Conservation (phyloP, 2,888 invertebrate species). For the Sturmia bella region DNA sequence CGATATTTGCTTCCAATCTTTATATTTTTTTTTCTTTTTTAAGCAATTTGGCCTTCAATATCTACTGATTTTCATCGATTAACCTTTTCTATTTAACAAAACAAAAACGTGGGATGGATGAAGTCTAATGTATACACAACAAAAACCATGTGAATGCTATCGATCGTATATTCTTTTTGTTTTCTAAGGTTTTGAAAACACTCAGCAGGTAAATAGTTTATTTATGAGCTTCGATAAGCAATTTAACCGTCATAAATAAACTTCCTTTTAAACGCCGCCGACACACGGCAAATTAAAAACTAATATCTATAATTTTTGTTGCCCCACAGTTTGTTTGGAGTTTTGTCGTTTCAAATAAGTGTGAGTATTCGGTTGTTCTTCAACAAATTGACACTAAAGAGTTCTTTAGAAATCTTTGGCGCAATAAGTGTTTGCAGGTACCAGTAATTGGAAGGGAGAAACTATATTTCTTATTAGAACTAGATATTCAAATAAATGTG, state of each 20-base stretch:
- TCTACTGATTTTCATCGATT: too few species aligned
- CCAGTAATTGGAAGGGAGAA: too few species aligned
- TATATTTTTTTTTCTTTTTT: too few species aligned
- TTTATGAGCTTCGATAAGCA: constrained; percentile 65
- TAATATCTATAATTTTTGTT: constrained; percentile 54
- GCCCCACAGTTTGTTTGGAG: background rate
- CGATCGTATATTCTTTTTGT: constrained; percentile 3
- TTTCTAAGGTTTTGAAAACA: constrained; percentile 17
- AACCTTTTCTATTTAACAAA: too few species aligned
- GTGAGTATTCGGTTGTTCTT: constrained; percentile 14
- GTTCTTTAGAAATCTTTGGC: constrained; percentile 10
- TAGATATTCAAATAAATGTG: too few species aligned
- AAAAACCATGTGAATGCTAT: background rate
- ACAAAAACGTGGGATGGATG: too few species aligned
- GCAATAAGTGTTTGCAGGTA: too few species aligned
- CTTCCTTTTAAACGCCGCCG: constrained; percentile 50
- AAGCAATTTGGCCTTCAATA: too few species aligned
- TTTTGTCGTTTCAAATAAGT: background rate
- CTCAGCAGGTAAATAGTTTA: constrained; percentile 58
- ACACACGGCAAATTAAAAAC: constrained; percentile 50
- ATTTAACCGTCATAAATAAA: constrained; percentile 68
- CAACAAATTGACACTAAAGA: too few species aligned
- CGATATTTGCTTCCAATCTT: too few species aligned
- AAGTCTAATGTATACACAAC: too few species aligned
- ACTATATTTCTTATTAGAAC: too few species aligned